Conservation (phyloP, 2,888 invertebrate species). For the Strigamia transsilvanica region DNA sequence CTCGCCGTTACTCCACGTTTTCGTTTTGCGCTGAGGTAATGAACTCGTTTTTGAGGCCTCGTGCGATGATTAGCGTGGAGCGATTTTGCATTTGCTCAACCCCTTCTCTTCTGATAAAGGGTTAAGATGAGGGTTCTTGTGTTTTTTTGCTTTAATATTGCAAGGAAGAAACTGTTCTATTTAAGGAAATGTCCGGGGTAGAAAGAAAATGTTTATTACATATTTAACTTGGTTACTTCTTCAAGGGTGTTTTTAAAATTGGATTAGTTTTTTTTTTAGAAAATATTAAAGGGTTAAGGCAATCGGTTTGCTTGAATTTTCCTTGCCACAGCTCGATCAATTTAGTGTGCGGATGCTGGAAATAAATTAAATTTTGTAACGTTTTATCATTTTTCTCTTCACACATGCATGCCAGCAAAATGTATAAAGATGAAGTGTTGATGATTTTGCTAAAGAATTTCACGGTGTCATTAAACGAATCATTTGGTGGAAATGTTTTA, state of each 20-base stretch:
- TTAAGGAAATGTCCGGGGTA: neutral
- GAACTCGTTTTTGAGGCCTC: slow-evolving; percentile 18
- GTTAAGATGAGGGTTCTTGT: slow-evolving; percentile 2
- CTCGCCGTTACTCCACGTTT: slow-evolving; percentile 11
- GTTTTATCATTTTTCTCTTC: slow-evolving; percentile 44
- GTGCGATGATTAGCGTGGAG: slow-evolving; percentile 31
- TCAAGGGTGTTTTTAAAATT: neutral
- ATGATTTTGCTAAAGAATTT: slow-evolving; percentile 34
- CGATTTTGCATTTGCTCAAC: slow-evolving; percentile 45
- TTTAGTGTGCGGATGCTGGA: slow-evolving; percentile 29
- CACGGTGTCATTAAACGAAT: slow-evolving; percentile 4
- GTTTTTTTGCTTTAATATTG: neutral
- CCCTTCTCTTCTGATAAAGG: neutral
- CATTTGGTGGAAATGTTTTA: slow-evolving; percentile 8
- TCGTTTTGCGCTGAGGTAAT: slow-evolving; percentile 43
- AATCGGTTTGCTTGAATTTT: slow-evolving; percentile 33
- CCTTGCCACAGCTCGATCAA: slow-evolving; percentile 32
- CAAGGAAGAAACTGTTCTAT: neutral
- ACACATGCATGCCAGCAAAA: slow-evolving; percentile 19
- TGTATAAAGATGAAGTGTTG: slow-evolving; percentile 46
- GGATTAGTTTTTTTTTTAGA: neutral
- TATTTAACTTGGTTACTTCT: slow-evolving; percentile 9
- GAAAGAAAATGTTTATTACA: neutral
- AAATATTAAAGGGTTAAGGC: slow-evolving; percentile 14
- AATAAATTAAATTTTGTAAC: slow-evolving; percentile 46